Evolutionary conservation across 2,113 vertebrate species (phyloP).

Genomic region (Gasterosteus nipponicus): DNA sequence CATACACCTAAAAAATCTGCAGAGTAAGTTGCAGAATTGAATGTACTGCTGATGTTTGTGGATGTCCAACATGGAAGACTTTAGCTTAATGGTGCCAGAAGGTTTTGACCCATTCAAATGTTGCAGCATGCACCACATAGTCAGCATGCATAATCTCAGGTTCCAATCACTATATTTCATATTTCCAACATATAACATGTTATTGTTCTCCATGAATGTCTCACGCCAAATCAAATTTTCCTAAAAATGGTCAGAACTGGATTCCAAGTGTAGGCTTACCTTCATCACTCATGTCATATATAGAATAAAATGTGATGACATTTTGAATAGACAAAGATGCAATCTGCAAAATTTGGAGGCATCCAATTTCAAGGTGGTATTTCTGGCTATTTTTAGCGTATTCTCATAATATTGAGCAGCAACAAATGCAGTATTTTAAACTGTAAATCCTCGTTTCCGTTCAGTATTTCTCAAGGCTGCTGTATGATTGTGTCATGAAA

Average conservation of each 20-base stretch:
- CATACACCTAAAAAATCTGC: accelerated
- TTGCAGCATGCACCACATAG: neutral
- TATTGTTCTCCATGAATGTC: neutral
- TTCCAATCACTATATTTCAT: slow-evolving; percentile 2
- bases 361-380: neutral
- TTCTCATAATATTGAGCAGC: neutral
- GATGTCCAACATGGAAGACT: slow-evolving; percentile 5
- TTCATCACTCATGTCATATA: neutral
- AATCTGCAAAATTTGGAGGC: neutral
- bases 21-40: neutral
- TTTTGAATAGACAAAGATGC: neutral
- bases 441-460: neutral
- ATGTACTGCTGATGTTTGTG: neutral
- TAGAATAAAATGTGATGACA: neutral
- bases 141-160: neutral
- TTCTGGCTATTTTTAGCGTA: neutral
- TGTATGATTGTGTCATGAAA: neutral
- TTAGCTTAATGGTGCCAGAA: neutral
- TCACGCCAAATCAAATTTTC: too few species aligned
- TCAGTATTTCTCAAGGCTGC: neutral
- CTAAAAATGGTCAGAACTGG: neutral
- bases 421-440: neutral
- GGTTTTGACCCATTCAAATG: neutral
- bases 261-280: neutral
- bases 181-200: neutral